Base-by-base conservation (phyloP, 2,797 vertebrate genomes). In the Vespertilio murinus region DNA sequence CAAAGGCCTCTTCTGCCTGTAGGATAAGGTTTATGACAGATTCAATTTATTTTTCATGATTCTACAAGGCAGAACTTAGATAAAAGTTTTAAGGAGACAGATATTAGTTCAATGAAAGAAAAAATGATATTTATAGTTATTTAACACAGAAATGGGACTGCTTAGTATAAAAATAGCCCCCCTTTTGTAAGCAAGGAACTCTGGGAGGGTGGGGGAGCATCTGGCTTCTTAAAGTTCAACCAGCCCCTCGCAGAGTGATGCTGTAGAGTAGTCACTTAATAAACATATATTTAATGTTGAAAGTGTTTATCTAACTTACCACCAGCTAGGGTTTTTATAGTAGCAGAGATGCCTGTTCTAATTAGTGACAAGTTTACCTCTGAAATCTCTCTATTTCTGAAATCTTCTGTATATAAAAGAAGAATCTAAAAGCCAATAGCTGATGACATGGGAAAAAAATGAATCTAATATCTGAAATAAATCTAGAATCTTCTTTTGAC, bases 41-140 rank as follows among this genome's bases (percentile, higher is more conserved):
- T 82, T 83, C 6, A 22, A 6, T 82, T 78, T 87, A 82, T 59
- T 87, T 82, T 90, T 65, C 23, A 70, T 78, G 82, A 88, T 78
- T 92, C 45, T 56, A 84, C 82, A 87, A 86, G 35, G 14, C 1
- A 6, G 82, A 79, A 78, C 8, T 73, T 95, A 38, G 14, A 78
- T 79, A 65, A 71, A 94, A 77, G 4, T 91, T 89, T 95, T 91
- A 94, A 91, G 49, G 28, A 93, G 18, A 17, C 33, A 81, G 47
- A 64, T 79, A 70, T 90, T 78, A 90, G 59, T 90, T 83, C 23
- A 82, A 59, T 54, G 47, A 67, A 67, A 65, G 70, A 64, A 80
- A 74, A 33, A 11, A 18, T n/a, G 35, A 4, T 73, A 88, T 88
- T 78, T 91, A 75, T 40, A 65, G n/a, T 78, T 25, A 94, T 91